Conservation (phyloP, 2,797 vertebrate species). For the Masticophis lateralis region DNA sequence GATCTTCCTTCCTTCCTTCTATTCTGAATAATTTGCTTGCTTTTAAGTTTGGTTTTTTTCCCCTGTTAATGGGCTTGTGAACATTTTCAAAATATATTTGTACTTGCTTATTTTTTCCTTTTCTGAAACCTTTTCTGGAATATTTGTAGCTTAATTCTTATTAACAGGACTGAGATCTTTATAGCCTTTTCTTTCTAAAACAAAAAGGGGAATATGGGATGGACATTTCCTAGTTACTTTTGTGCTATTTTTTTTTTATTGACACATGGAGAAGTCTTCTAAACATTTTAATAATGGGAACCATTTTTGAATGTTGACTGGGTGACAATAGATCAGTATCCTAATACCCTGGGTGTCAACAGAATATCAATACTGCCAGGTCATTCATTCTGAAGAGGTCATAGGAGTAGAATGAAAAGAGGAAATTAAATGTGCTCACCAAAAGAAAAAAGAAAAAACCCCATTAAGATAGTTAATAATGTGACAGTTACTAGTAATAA, state of each 20-base stretch:
- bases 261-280: constrained; percentile 37
- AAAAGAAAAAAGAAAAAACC: constrained; percentile 34
- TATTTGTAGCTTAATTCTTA: constrained; percentile 17
- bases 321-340: constrained; percentile 34
- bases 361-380: constrained; percentile 47
- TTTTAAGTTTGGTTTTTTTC: not conserved
- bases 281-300: constrained; percentile 48
- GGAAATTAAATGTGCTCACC: constrained; percentile 70
- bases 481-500: constrained; percentile 67
- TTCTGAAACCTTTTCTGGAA: not conserved
- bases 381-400: constrained; percentile 57
- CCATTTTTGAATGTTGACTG: constrained; percentile 38
- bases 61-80: not conserved
- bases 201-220: not conserved
- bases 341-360: constrained; percentile 45
- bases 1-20: not conserved
- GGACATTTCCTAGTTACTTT: constrained; percentile 38
- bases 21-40: not conserved
- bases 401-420: constrained; percentile 60
- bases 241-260: constrained; percentile 16
- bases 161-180: not conserved
- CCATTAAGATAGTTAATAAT: constrained; percentile 61
- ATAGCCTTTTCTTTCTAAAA: constrained; percentile 10
- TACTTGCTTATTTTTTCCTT: not conserved
- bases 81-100: no score